Conservation (phyloP, 1,140 invertebrate species). For the Formica selysi region DNA sequence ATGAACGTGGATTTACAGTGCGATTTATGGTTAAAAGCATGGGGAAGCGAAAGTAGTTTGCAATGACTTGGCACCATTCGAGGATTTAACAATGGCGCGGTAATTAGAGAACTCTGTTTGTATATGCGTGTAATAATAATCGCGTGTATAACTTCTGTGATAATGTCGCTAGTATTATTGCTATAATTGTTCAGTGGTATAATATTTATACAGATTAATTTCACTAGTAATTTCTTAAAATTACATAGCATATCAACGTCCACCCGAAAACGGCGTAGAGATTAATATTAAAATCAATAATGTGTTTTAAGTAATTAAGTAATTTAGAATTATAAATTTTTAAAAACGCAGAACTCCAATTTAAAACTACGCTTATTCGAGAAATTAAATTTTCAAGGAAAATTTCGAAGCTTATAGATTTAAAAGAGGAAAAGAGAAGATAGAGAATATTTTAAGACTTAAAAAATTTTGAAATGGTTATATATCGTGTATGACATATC, state of each 20-base stretch:
- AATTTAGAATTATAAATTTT: conserved; percentile 35
- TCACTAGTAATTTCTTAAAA: conserved; percentile 39
- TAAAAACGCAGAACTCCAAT: background rate
- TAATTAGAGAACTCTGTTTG: conserved; percentile 34
- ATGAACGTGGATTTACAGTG: conserved; percentile 69
- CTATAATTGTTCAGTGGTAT: background rate
- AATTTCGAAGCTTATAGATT: background rate
- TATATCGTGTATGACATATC: background rate
- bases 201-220: conserved; percentile 57
- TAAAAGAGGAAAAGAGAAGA: background rate
- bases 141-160: conserved; percentile 24
- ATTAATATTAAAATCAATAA: conserved; percentile 44
- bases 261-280: background rate
- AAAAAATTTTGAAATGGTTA: background rate
- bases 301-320: background rate
- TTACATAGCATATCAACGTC: conserved; percentile 5
- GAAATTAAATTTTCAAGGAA: conserved; percentile 23
- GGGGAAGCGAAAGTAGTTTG: conserved; percentile 48
- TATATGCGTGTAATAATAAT: conserved; percentile 33
- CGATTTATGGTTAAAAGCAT: conserved; percentile 45
- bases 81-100: conserved; percentile 38
- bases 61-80: conserved; percentile 51
- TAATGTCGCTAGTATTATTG: conserved; percentile 36
- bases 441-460: background rate
- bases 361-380: conserved; percentile 14